Base-by-base conservation (phyloP, 2,113 vertebrate species). In the Pteropus alecto region DNA sequence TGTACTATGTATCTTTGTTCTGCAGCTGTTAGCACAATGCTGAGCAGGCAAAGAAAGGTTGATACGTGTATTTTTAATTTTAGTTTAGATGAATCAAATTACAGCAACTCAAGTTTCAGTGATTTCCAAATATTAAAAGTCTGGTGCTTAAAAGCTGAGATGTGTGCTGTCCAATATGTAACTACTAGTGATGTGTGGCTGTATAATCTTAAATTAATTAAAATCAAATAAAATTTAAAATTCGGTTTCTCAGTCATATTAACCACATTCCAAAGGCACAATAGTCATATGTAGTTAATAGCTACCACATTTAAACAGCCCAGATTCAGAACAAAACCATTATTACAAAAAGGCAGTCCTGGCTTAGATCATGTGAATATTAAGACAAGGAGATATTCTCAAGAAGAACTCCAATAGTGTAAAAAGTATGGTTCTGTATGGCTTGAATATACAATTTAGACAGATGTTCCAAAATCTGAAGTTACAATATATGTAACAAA, bases 191-290 rank as follows among this genome's bases (percentile, higher is more conserved):
- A 41, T 56, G 9, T 60, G 30, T 78, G 54, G 12, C 15, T 94
- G 6, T 77, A 87, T 60, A 94, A 85, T 73, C 58, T 82, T 56
- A 78, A 95, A 51, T 87, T 77, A 94, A 92, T 96, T 95, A 83
- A 92, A 95, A 73, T 92, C 7, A 92, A 94, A 94, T 70, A 70
- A 86, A 92, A 77, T 79, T 51, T 48, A 96, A 91, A 89, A 82
- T 73, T 89, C n/a, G 82, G 41, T 58, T 92, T 16, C 14, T 73
- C 46, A n/a, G 15, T 54, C 38, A 94, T 2, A 73, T 48, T 77
- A 82, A 92, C 35, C 35, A 83, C 4, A 70, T 83, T 61, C 41
- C 26, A 61, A 67, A 35, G 10, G 18, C 30, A 56, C 54, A 96
- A 15, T 79, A 74, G 8, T 26, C 12, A 48, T 48, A n/a, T 41